Percentiles rank a stretch among this genome's conserved stretches.
These are phyloP conservation scores for Clamator glandarius DNA, from an alignment of 2,797 vertebrate species.

Conservation along the genomic window DNA sequence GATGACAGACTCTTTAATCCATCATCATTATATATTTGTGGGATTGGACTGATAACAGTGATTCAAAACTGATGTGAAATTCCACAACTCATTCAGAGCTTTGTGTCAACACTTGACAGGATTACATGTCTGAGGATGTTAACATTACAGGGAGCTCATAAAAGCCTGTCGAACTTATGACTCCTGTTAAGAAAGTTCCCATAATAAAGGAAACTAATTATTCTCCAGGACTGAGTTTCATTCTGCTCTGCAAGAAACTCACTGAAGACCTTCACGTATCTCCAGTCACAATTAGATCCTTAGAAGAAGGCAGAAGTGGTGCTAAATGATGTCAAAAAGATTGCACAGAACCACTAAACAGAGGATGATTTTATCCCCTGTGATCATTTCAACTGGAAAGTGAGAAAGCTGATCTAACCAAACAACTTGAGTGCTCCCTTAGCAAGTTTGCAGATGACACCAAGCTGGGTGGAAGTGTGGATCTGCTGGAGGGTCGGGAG, in stretches of 20 bases:
- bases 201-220: neutral
- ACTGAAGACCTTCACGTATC: neutral
- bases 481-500: no score
- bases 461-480: no score
- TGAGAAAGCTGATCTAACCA: neutral
- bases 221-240: neutral
- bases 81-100: neutral
- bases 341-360: neutral
- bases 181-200: neutral
- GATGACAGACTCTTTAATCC: neutral
- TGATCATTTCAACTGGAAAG: neutral
- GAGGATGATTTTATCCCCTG: neutral
- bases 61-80: neutral
- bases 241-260: neutral
- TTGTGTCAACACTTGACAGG: neutral
- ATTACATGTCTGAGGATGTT: neutral
- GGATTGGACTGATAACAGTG: neutral
- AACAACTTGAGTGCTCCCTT: no score
- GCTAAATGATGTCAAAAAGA: neutral
- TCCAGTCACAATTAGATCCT: neutral
- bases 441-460: no score
- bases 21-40: neutral
- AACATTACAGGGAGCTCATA: neutral
- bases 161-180: neutral
- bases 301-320: neutral